Base-by-base conservation (phyloP, 1,140 invertebrate species). In the Limonius californicus region DNA sequence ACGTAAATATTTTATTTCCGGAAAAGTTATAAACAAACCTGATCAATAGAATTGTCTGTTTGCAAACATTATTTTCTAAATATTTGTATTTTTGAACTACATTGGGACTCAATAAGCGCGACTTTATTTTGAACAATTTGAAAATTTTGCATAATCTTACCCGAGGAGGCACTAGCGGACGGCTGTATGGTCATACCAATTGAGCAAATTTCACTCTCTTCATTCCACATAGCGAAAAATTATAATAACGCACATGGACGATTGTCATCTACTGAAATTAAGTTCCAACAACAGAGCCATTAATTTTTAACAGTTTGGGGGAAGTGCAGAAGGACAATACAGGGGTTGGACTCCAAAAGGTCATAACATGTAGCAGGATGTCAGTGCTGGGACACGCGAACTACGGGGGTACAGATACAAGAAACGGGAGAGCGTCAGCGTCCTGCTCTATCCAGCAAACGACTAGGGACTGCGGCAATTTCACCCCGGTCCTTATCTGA, bases 131-230 rank as follows among this genome's bases (percentile, higher is more conserved):
- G n/a, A n/a, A n/a, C n/a, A n/a, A n/a, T n/a, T n/a, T n/a, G n/a
- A 27, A 50, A 59, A 27, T 7, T 6, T 59, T 16, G 19, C 20
- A 1, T 23, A 42, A 12, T 63, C 80, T 83, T 77, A 79, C 86
- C 85, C 62, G 85, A 87, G 68, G 85, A 84, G 61, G 84, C 81
- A 79, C 85, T 87, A 70, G 84, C 80, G 63, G 85, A 87, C 61
- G 83, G 83, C 66, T 82, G 82, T 68, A 88, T 81, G 53, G 81
- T 81, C 86, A 88, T 87, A 71, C 86, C 86, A 70, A 88, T 87
- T 67, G 86, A 87, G 70, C 82, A 87, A 77, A 87, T 87, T 79
- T 87, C 85, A 58, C 84, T 83, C 69, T 82, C 84, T 70, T 82
- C 81, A 58, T 79, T 78, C 80, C 81, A 84, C 78, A 81, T 80